Evolutionary conservation across 2,888 invertebrate genomes (phyloP).

Genomic region (Scelioninae gen. 2): DNA sequence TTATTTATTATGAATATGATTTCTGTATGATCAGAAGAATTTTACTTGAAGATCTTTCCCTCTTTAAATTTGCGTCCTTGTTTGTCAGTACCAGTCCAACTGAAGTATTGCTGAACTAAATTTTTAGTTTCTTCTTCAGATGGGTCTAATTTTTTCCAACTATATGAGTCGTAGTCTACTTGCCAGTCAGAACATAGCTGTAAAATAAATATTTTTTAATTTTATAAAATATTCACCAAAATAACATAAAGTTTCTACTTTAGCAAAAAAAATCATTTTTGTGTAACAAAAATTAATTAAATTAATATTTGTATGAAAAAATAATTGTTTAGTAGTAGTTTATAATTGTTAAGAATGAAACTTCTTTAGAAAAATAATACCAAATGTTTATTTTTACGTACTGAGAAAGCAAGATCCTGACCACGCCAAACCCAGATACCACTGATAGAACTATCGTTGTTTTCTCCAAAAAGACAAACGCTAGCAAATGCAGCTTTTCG

Average conservation of each 20-base stretch:
- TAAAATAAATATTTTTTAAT: too few species aligned
- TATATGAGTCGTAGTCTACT: constrained; percentile 97
- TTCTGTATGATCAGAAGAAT: constrained; percentile 65
- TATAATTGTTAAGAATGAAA: too few species aligned
- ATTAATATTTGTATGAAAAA: too few species aligned
- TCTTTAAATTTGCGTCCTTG: constrained; percentile 95
- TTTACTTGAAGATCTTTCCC: constrained; percentile 99
- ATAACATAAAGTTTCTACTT: too few species aligned
- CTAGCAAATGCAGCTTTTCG: constrained; percentile 97
- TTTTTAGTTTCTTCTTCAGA: constrained; percentile 87
- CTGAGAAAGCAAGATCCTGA: constrained; percentile 91
- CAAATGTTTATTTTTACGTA: constrained; percentile 75
- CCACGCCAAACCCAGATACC: constrained; percentile 99
- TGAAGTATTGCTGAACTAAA: constrained; percentile 91
- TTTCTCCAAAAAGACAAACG: constrained; percentile 93
- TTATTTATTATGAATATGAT: constrained; percentile 69
- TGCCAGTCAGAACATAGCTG: constrained; percentile 94
- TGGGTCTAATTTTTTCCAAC: constrained; percentile 95
- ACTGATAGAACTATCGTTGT: constrained; percentile 94
- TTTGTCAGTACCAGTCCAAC: constrained; percentile 92
- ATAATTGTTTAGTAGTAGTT: too few species aligned
- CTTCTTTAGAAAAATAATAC: too few species aligned
- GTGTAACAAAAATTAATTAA: too few species aligned
- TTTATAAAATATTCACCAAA: too few species aligned
- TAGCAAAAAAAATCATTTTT: too few species aligned